Evolutionary conservation across 2,888 invertebrate genomes (phyloP).

Genomic region (Perdita meconis): DNA sequence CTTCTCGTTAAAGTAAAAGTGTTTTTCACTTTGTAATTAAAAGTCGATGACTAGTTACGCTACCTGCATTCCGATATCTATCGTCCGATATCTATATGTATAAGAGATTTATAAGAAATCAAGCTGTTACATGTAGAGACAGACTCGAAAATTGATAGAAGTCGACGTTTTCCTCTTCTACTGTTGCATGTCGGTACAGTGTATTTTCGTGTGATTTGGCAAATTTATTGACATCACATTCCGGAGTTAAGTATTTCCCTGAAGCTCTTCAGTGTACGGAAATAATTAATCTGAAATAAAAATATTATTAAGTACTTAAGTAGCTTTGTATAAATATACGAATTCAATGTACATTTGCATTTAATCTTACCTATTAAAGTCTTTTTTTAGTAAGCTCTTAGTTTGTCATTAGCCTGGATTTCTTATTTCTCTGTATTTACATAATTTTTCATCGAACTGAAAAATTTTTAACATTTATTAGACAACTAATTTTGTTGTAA

Average conservation of each 20-base stretch:
- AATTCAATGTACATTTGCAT: no score
- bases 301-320: constrained; percentile 26
- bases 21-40: constrained; percentile 50
- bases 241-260: constrained; percentile 47
- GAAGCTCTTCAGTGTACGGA: constrained; percentile 46
- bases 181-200: constrained; percentile 42
- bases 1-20: constrained; percentile 34
- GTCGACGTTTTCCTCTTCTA: constrained; percentile 51
- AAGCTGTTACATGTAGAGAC: constrained; percentile 45
- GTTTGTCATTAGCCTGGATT: constrained; percentile 39
- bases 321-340: no score
- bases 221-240: constrained; percentile 66
- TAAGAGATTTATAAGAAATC: constrained; percentile 50
- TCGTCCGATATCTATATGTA: constrained; percentile 35
- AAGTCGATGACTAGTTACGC: constrained; percentile 70
- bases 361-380: constrained; percentile 21
- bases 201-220: constrained; percentile 60
- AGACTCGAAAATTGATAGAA: constrained; percentile 50
- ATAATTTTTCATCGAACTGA: constrained; percentile 53
- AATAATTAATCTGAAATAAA: constrained; percentile 65
- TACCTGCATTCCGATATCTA: constrained; percentile 69
- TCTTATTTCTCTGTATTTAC: constrained; percentile 56
- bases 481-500: neutral
- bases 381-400: constrained; percentile 17
- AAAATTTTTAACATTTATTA: constrained; percentile 35